Base-by-base conservation (phyloP, 2,888 invertebrate genomes). In the Agelastica alni region DNA sequence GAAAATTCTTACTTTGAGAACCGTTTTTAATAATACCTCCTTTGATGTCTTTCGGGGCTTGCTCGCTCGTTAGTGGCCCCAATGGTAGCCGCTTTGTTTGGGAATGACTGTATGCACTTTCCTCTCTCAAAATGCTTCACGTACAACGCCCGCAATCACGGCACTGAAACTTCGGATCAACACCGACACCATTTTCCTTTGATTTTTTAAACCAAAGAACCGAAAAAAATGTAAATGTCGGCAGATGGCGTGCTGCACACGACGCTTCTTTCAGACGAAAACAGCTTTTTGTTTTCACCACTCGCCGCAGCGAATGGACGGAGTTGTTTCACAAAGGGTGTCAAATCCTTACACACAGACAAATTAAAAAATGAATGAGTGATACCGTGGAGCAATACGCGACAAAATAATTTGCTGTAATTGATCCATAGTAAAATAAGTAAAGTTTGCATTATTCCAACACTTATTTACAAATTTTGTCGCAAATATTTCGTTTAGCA, bases 81-180 rank as follows among this genome's bases (percentile, higher is more conserved):
- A 45, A 70, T 68, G 70, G 68, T 70, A 69, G 68, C 68, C 68
- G 70, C 71, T 72, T 61, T 74, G 71, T 72, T 70, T 69, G 65
- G 64, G 60, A 67, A 70, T 67, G 69, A 70, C 70, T 71, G 65
- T 68, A 68, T 71, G 70, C 70, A 72, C 71, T 71, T 71, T 69
- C 67, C 69, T 64, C 69, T 65, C 68, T 69, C 70, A n/a, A n/a
- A 70, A 70, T 71, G 62, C 64, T 65, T 66, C 67, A 70, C 69
- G 70, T 70, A 67, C 67, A 63, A 41, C 17, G 49, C 12, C 62
- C 62, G 70, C 70, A 73, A 72, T 72, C 71, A 70, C 67, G 68
- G 64, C 64, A 58, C 60, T 58, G 59, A 56, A 49, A 56, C 56
- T 39, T 39, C 18, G 56, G 49, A 52, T 58, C 60, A 49, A 37